Evolutionary conservation across 2,888 invertebrate genomes (phyloP).

Genomic region (Podotricha telesiphe): DNA sequence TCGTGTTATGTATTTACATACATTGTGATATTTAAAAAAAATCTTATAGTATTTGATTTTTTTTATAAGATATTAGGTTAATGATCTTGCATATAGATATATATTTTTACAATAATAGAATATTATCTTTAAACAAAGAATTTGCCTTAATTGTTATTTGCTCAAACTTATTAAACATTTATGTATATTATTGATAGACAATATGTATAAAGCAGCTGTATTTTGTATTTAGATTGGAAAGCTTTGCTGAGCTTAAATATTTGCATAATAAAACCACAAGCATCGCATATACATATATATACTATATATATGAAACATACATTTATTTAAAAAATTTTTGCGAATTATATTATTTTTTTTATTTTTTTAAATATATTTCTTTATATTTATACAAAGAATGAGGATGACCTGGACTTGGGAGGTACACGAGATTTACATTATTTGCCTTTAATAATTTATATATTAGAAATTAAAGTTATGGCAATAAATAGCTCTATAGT

Average conservation of each 20-base stretch:
- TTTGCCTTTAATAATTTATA: neutral
- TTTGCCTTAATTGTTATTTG: no score
- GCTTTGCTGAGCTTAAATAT: conserved; percentile 7
- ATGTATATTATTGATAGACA: neutral
- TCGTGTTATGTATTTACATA: no score
- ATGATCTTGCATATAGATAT: no score
- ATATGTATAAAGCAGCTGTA: neutral
- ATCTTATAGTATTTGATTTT: no score
- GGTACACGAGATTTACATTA: neutral
- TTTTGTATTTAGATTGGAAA: neutral
- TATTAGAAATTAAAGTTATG: neutral
- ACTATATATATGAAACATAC: neutral
- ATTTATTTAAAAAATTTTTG: neutral
- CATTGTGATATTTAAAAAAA: no score
- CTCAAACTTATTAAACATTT: no score
- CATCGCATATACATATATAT: conserved; percentile 37
- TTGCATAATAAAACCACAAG: conserved; percentile 37
- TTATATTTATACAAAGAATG: conserved; percentile 5
- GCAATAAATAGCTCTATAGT: no score
- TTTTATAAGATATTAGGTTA: no score
- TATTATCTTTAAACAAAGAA: no score
- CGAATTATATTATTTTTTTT: conserved; percentile 9
- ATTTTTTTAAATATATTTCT: conserved; percentile 4
- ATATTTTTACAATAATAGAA: no score
- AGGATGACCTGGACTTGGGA: conserved; percentile 5